phyloP scores from a whole-genome alignment of 2,113 vertebrate genomes.

The Apaloderma vittatum region DNA sequence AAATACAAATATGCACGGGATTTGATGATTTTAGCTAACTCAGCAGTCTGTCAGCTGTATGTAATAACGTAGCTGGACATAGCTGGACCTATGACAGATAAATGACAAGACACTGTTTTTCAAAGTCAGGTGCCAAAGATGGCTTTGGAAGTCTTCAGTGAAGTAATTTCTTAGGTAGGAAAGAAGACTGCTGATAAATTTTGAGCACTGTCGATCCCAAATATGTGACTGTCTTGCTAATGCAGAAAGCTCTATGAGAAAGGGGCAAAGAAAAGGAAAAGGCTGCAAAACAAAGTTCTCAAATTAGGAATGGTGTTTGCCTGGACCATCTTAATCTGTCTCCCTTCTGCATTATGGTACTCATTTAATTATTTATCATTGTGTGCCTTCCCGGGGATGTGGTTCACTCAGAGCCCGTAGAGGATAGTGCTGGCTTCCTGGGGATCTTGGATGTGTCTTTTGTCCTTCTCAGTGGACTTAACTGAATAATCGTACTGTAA shows the following conservation, averaged over 20 bases:
- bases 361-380: neutral
- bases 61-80: neutral
- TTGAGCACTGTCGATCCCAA: neutral
- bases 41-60: neutral
- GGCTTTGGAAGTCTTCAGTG: neutral
- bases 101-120: neutral
- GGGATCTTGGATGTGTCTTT: neutral
- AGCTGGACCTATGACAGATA: neutral
- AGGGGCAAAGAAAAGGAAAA: neutral
- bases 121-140: neutral
- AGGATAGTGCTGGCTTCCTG: neutral
- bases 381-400: neutral
- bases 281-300: neutral
- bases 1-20: accelerated
- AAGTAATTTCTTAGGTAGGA: neutral
- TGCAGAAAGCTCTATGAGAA: neutral
- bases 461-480: neutral
- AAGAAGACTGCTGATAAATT: neutral
- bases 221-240: neutral
- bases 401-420: neutral
- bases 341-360: neutral
- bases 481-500: neutral
- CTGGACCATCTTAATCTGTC: neutral
- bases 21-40: neutral
- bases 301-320: neutral